Base-by-base conservation (phyloP, 2,113 vertebrate species). In the Dicentrarchus labrax region DNA sequence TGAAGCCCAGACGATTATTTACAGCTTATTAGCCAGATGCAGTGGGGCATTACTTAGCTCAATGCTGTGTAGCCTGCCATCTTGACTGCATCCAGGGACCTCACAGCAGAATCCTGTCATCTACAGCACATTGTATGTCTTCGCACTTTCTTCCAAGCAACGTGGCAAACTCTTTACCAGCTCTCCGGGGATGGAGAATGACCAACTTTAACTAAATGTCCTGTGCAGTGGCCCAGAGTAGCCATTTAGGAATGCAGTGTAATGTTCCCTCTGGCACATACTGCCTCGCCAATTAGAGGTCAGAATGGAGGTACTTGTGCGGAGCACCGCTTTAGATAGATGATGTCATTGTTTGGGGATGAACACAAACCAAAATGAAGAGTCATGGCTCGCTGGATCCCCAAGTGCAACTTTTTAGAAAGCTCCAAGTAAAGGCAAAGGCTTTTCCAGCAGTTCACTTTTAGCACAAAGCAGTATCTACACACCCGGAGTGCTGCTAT, bases 11-110 rank as follows among this genome's bases (percentile, higher is more conserved):
- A 65, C 76, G 71, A 92, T 95, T 93, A 94, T 92, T 95, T 94
- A 93, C 84, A 92, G 91, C 94, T 93, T 94, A 95, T 95, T 94
- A 95, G 91, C 93, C 83, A 64, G 90, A 87, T 90, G 90, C 87
- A 85, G 86, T 48, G 78, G 91, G 83, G 76, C 93, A 84, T 93
- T 90, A 91, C 91, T 82, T 89, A 87, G 80, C 67, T 56, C 64
- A 90, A 82, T 30, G 88, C 94, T 89, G 93, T 53, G 92, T 78
- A 10, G 36, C 36, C 68, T 78, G 82, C 85, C 85, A 87, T 92
- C 82, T 72, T 64, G 76, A 77, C 89, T 45, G 77, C 74, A 75
- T 83, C 88, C 85, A 45, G 86, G 92, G 93, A 90, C 84, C 86
- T 84, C 72, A 71, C 84, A 38, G 77, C 78, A 80, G 88, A 92